Evolutionary conservation across 1,140 invertebrate genomes (phyloP).

Genomic region (Leptinotarsa undecemlineata): DNA sequence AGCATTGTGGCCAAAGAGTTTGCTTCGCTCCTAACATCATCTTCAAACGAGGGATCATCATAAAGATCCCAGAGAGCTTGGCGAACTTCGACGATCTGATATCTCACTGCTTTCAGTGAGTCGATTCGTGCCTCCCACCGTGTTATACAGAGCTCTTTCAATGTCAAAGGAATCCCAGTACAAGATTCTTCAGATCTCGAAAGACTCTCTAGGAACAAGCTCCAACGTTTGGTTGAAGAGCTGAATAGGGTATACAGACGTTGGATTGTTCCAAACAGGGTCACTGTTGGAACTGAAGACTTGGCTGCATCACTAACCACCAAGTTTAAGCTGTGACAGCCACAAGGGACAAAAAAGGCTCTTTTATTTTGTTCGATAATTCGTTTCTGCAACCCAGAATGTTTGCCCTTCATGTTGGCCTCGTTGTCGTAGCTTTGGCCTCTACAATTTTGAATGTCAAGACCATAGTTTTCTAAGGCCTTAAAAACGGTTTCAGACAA

Average conservation of each 20-base stretch:
- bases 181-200: slow-evolving; percentile 9
- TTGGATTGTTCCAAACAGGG: slow-evolving; percentile 41
- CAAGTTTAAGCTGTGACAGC: slow-evolving; percentile 29
- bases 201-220: slow-evolving; percentile 42
- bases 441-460: slow-evolving; percentile 42
- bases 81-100: slow-evolving; percentile 33
- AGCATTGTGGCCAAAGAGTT: slow-evolving; percentile 27
- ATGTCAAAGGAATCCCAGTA: slow-evolving; percentile 34
- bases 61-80: slow-evolving; percentile 33
- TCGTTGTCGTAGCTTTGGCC: slow-evolving; percentile 52
- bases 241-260: slow-evolving; percentile 48
- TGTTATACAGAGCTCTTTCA: slow-evolving; percentile 47
- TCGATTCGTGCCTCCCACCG: slow-evolving; percentile 46
- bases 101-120: slow-evolving; percentile 37
- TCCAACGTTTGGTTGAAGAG: slow-evolving; percentile 45
- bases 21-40: slow-evolving; percentile 21
- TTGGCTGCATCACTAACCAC: slow-evolving; percentile 42
- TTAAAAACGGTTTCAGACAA: slow-evolving; percentile 26
- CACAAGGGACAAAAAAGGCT: slow-evolving; percentile 41
- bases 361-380: slow-evolving; percentile 33
- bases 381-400: slow-evolving; percentile 36
- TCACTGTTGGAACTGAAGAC: slow-evolving; percentile 24
- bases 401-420: slow-evolving; percentile 47
- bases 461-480: slow-evolving; percentile 10
- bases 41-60: slow-evolving; percentile 13